phyloP scores from a whole-genome alignment of 2,888 invertebrate genomes.

The Mythimna loreyi region DNA sequence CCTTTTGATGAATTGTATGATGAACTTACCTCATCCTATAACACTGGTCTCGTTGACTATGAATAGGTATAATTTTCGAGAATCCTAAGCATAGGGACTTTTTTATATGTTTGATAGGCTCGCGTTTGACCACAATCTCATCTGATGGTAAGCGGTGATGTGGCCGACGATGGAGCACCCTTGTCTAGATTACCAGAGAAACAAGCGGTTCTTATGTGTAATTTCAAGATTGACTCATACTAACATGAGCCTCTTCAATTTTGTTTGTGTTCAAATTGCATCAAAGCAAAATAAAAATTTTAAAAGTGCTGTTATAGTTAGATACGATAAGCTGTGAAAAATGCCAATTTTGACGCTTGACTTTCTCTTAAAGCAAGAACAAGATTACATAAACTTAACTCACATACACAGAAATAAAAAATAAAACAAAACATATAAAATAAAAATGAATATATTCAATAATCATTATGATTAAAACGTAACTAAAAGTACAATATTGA shows the following conservation, averaged over 20 bases:
- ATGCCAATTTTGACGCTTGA: constrained; percentile 47
- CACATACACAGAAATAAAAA: constrained; percentile 81
- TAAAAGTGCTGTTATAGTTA: constrained; percentile 53
- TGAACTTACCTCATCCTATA: constrained; percentile 39
- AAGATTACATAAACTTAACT: constrained; percentile 58
- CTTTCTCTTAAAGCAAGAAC: constrained; percentile 47
- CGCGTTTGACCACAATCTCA: no score
- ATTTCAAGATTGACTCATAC: constrained; percentile 1
- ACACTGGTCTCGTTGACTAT: constrained; percentile 1
- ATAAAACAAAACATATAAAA: constrained; percentile 89
- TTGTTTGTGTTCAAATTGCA: constrained; percentile 11
- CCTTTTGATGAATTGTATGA: not conserved
- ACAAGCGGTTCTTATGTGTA: constrained; percentile 22
- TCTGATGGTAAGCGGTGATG: no score
- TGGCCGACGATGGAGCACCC: no score
- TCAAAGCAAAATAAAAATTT: constrained; percentile 31
- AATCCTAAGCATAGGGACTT: not conserved
- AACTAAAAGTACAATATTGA: constrained; percentile 84
- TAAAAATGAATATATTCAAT: constrained; percentile 90
- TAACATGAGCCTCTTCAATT: constrained; percentile 2
- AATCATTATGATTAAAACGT: constrained; percentile 85
- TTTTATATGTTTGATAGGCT: no score
- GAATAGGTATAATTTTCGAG: not conserved
- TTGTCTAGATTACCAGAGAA: constrained; percentile 13
- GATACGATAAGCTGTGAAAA: constrained; percentile 57